Conservation (phyloP, 2,888 invertebrate genomes). For the Drosophila pseudotalamancana region DNA sequence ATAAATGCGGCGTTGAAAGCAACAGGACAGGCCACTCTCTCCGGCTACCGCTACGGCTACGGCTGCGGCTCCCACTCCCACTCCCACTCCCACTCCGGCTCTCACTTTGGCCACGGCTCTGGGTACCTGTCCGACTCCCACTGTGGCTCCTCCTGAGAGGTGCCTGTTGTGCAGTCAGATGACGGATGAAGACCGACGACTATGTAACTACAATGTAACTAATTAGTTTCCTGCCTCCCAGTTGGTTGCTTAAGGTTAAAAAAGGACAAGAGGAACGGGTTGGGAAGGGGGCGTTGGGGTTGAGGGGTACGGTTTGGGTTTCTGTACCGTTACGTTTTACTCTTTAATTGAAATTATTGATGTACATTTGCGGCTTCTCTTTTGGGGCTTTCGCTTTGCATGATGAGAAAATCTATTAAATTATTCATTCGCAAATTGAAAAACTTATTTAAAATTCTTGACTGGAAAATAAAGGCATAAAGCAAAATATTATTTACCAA, state of each 20-base stretch:
- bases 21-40: slow-evolving; percentile 49
- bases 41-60: not conserved
- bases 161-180: slow-evolving; percentile 37
- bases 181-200: slow-evolving; percentile 78
- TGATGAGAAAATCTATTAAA: slow-evolving; percentile 8
- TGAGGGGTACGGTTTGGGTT: too few relatives aligned
- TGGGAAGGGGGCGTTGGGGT: not conserved
- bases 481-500: too few relatives aligned
- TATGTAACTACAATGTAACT: slow-evolving; percentile 61
- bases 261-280: not conserved
- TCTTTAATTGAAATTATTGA: slow-evolving; percentile 73
- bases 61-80: not conserved
- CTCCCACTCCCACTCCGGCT: not conserved
- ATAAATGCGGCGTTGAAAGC: slow-evolving; percentile 77
- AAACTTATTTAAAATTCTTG: not conserved
- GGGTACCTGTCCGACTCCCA: not conserved
- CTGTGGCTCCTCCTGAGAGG: not conserved
- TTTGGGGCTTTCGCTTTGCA: not conserved
- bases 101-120: not conserved
- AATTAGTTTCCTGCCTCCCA: slow-evolving; percentile 62
- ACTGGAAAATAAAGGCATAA: too few relatives aligned
- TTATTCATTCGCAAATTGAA: not conserved
- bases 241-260: slow-evolving; percentile 8
- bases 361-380: slow-evolving; percentile 57
- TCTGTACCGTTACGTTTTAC: slow-evolving; percentile 24